Evolutionary conservation across 1,140 invertebrate species (phyloP).

Genomic region (Drosophila miranda): DNA sequence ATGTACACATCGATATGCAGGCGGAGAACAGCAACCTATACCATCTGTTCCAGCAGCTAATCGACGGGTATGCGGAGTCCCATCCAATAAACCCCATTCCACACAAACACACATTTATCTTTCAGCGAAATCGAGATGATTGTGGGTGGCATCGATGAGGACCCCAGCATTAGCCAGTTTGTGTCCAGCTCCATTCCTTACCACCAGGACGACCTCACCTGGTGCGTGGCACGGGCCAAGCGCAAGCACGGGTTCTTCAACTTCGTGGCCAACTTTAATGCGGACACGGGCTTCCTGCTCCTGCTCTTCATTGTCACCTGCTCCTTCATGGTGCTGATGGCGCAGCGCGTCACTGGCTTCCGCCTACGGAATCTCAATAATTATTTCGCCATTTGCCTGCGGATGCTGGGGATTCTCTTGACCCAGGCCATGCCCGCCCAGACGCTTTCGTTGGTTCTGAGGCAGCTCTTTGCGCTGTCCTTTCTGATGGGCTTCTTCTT

Average conservation of each 20-base stretch:
- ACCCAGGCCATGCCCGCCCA: slow-evolving; percentile 54
- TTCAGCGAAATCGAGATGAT: slow-evolving; percentile 72
- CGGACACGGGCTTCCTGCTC: slow-evolving; percentile 38
- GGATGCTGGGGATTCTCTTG: slow-evolving; percentile 58
- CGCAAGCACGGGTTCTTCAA: slow-evolving; percentile 66
- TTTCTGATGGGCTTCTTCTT: slow-evolving; percentile 71
- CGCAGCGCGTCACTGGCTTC: slow-evolving; percentile 40
- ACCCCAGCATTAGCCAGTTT: slow-evolving; percentile 73
- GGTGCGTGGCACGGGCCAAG: slow-evolving; percentile 73
- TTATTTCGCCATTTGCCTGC: slow-evolving; percentile 51
- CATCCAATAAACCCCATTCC: too few species aligned
- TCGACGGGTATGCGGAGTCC: slow-evolving; percentile 59
- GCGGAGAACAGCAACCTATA: slow-evolving; percentile 72
- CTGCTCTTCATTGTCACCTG: slow-evolving; percentile 50
- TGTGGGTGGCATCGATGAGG: slow-evolving; percentile 75
- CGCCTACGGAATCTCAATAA: slow-evolving; percentile 22
- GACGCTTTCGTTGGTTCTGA: slow-evolving; percentile 31
- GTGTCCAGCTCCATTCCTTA: slow-evolving; percentile 74
- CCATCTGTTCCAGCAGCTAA: slow-evolving; percentile 73
- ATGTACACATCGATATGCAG: slow-evolving; percentile 67
- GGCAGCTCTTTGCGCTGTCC: slow-evolving; percentile 41
- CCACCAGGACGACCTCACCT: slow-evolving; percentile 77
- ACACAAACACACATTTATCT: not conserved
- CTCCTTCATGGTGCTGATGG: slow-evolving; percentile 49
- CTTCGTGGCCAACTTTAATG: slow-evolving; percentile 64